Evolutionary conservation across 2,113 vertebrate species (phyloP).

Genomic region (Nibea albiflora): DNA sequence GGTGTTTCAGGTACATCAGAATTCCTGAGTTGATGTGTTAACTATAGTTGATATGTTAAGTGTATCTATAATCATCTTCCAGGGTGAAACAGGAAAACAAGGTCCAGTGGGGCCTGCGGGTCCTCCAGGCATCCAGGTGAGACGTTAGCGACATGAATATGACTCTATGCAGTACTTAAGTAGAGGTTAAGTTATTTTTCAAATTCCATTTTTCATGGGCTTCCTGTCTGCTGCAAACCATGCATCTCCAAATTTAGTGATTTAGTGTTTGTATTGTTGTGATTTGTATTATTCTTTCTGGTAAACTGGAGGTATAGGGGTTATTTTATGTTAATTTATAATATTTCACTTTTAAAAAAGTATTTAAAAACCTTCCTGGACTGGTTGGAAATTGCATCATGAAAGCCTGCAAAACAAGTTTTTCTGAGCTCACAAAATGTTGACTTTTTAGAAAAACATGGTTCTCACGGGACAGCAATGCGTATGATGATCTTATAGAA

Average conservation of each 20-base stretch:
- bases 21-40: neutral
- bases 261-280: neutral
- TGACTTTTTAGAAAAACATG: no score
- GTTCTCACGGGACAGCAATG: no score
- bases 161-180: neutral
- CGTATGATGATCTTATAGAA: no score
- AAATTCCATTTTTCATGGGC: neutral
- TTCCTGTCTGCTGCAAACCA: neutral
- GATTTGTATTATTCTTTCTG: no score
- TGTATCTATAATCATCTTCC: constrained; percentile 1
- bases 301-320: neutral
- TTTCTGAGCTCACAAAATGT: no score
- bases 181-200: neutral
- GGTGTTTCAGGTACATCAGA: neutral
- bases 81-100: constrained; percentile 85
- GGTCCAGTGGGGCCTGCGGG: constrained; percentile 81
- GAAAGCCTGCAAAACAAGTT: neutral
- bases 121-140: constrained; percentile 78
- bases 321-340: neutral
- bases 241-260: neutral
- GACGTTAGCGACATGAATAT: neutral
- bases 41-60: neutral
- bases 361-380: neutral
- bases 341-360: no score
- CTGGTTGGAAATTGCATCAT: neutral